These are phyloP conservation scores for Portunus trituberculatus DNA, from an alignment of 1,140 invertebrate species.

Conservation along the genomic window DNA sequence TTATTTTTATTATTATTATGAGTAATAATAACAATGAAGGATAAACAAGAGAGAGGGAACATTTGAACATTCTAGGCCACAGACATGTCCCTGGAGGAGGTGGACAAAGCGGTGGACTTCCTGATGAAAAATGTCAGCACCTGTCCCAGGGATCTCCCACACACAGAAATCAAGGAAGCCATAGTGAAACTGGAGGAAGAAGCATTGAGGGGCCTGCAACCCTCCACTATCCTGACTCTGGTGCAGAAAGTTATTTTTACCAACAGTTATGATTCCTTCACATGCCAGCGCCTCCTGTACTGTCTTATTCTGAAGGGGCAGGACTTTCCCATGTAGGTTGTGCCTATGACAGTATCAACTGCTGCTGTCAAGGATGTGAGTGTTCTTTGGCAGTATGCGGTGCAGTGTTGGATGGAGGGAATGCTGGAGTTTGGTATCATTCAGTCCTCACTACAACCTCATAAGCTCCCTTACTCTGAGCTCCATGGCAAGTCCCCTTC, in stretches of 20 bases:
- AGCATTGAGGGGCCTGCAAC: neutral
- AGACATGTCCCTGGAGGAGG: neutral
- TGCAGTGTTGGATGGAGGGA: slow-evolving; percentile 30
- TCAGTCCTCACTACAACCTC: neutral
- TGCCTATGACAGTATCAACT: slow-evolving; percentile 29
- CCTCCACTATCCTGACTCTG: neutral
- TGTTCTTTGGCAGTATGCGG: neutral
- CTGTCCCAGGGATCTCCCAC: neutral
- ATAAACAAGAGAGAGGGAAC: too few species aligned
- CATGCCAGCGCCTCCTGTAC: slow-evolving; percentile 29
- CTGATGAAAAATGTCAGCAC: neutral
- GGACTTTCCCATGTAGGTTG: slow-evolving; percentile 18
- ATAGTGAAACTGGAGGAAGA: neutral
- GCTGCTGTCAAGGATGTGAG: neutral
- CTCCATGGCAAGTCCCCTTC: slow-evolving; percentile 39
- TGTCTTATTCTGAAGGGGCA: neutral
- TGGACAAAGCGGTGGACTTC: neutral
- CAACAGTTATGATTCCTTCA: neutral
- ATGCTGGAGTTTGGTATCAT: slow-evolving; percentile 48
- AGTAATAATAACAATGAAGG: too few species aligned
- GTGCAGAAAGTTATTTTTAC: slow-evolving; percentile 2
- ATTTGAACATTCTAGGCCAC: too few species aligned
- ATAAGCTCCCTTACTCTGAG: slow-evolving; percentile 4
- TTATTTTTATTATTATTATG: too few species aligned
- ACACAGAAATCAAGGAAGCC: neutral